These are phyloP conservation scores for Amblyraja radiata DNA, from an alignment of 2,797 vertebrate genomes.

Conservation along the genomic window DNA sequence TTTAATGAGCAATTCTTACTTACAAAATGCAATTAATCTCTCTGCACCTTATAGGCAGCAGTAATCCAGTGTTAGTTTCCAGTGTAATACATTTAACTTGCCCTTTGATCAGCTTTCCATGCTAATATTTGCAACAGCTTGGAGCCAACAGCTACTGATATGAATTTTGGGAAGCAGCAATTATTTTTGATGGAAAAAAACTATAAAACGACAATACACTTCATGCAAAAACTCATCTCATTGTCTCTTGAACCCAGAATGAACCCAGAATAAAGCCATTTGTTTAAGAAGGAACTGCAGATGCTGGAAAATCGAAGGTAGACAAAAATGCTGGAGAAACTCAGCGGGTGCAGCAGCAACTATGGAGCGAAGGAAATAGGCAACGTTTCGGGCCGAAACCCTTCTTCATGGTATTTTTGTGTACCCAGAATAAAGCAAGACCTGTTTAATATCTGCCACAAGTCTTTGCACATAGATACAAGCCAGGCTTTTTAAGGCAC, in stretches of 20 bases:
- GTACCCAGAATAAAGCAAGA: neutral
- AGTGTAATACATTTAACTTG: neutral
- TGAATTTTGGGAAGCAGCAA: neutral
- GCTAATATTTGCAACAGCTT: neutral
- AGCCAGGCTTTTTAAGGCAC: too few relatives aligned
- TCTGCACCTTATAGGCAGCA: neutral
- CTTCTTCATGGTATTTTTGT: too few relatives aligned
- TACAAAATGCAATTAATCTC: conserved; percentile 1
- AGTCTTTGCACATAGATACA: too few relatives aligned
- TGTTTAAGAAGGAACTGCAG: too few relatives aligned
- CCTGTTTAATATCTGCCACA: neutral
- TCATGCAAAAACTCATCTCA: neutral
- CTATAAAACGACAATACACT: neutral
- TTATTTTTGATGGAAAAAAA: neutral
- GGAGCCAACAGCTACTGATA: neutral
- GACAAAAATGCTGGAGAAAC: too few relatives aligned
- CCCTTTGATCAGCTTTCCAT: neutral
- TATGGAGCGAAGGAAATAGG: too few relatives aligned
- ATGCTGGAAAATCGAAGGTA: too few relatives aligned
- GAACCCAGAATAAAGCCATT: neutral
- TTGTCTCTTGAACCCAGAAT: neutral
- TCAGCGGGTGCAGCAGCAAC: too few relatives aligned
- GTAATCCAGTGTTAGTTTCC: neutral
- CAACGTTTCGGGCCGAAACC: too few relatives aligned
- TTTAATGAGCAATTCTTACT: neutral